Evolutionary conservation across 2,888 invertebrate genomes (phyloP), one percentile per base, ranked within the genome.

Genomic region (Deroplatys truncata): DNA sequence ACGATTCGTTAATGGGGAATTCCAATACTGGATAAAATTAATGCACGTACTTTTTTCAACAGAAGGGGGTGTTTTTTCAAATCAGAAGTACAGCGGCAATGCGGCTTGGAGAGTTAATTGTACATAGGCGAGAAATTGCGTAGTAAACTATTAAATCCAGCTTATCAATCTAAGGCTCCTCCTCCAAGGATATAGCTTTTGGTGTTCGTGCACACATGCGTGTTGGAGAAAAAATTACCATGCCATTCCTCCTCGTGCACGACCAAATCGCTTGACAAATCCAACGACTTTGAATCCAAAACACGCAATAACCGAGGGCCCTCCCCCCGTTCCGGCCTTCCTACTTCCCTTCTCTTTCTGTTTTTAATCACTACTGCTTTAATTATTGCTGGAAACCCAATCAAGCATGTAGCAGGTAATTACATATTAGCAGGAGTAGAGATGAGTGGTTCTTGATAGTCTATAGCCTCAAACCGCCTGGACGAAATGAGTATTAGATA

Each of bases 301-400:
- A 28, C 85, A 28, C 29, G 35, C 31, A 35, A n/a, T 35, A 85
- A 31, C 85, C 85, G 56, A 72, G 56, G 16, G 9, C 56, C 56
- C 7, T 25, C 56, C 25, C 20, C 56, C 56, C 56, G 56, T 72
- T 72, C 56, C 56, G 56, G 56, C 56, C 56, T 72, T 72, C 56
- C 56, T 72, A 25, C 56, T 72, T 72, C 56, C 25, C 56, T 72
- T 72, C 56, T 72, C 56, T 85, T 35, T 85, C 35, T 31, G 35
- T 28, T 85, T 85, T 31, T 85, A 85, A 85, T 85, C 85, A 85
- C 85, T 31, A 35, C 85, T 28, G 31, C 29, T 85, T 85, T 85
- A 85, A 85, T 85, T 85, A 85, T 85, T 31, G 35, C 85, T 85
- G 85, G 85, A 85, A 85, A 85, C 85, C 31, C 85, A 85, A 85